phyloP scores from a whole-genome alignment of 1,140 invertebrate species.

The Chironomus tepperi region DNA sequence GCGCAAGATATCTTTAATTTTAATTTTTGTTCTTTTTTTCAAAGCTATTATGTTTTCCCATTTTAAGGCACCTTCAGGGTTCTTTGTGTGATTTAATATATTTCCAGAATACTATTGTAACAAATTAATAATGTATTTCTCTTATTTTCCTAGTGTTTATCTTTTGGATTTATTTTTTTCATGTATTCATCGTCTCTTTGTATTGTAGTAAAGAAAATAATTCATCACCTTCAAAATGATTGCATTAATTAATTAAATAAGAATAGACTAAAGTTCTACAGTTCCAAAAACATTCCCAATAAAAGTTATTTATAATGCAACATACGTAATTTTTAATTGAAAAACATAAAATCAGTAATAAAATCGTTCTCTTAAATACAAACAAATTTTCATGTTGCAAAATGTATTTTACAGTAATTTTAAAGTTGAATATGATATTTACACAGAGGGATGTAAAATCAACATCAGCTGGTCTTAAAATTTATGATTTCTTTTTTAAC shows the following conservation, averaged over 20 bases:
- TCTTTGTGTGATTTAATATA: neutral
- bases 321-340: too few species aligned
- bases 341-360: too few species aligned
- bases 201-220: too few species aligned
- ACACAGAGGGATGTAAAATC: neutral
- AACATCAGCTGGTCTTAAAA: neutral
- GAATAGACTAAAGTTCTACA: too few species aligned
- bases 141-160: neutral
- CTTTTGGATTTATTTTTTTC: slow-evolving; percentile 13
- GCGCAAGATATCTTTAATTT: slow-evolving; percentile 16
- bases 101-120: neutral
- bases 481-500: neutral
- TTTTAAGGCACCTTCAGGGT: neutral
- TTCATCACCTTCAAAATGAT: too few species aligned
- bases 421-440: neutral
- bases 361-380: too few species aligned
- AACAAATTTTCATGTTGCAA: too few species aligned
- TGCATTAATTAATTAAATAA: too few species aligned
- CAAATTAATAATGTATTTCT: slow-evolving; percentile 11
- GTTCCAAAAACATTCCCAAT: too few species aligned
- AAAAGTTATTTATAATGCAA: too few species aligned
- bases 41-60: neutral
- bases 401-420: too few species aligned
- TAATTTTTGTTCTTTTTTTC: neutral
- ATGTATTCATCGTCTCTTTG: neutral